Base-by-base conservation (phyloP, 1,140 invertebrate species). In the Calycopis cecrops region DNA sequence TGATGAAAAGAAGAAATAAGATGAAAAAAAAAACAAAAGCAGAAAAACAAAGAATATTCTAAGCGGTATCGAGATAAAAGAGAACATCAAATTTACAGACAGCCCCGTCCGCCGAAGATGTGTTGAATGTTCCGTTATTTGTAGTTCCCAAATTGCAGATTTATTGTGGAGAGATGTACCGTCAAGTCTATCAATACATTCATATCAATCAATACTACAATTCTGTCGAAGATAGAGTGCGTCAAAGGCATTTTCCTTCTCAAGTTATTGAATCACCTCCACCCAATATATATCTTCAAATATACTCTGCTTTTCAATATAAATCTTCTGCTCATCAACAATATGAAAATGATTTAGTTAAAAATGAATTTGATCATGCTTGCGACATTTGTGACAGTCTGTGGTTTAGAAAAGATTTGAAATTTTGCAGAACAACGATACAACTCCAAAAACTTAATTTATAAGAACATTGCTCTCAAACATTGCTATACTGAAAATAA, bases 61-160 rank as follows among this genome's bases (percentile, higher is more conserved):
- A 69, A 53, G 57, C 35, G 62, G 62, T 67, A 56, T 66, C 61
- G 63, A 67, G 57, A 62, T 60, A 54, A 40, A 60, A 60, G 58
- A 21, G 59, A 61, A 60, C 57, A 64, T 59, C 63, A 62, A 69
- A 60, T 57, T 63, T 44, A 56, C 54, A 60, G 66, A 17, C 62
- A 60, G 62, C 65, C 48, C 60, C 50, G 12, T 52, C 62, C 57
- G 60, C 60, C 60, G 48, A 14, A 57, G 62, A 48, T 53, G 60
- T 60, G 62, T 59, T 63, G 59, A 65, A 65, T 57, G 33, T 65
- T 50, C 48, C 63, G 55, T 52, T 55, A 60, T 17, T n/a, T n/a
- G n/a, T n/a, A n/a, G n/a, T 55, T 48, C 34, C 18, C 21, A 35
- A 55, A 44, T 55, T 35, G 18, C 33, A 57, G 55, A 57, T 57